Evolutionary conservation across 2,888 invertebrate species (phyloP).

Genomic region (Drosophila anomalata): DNA sequence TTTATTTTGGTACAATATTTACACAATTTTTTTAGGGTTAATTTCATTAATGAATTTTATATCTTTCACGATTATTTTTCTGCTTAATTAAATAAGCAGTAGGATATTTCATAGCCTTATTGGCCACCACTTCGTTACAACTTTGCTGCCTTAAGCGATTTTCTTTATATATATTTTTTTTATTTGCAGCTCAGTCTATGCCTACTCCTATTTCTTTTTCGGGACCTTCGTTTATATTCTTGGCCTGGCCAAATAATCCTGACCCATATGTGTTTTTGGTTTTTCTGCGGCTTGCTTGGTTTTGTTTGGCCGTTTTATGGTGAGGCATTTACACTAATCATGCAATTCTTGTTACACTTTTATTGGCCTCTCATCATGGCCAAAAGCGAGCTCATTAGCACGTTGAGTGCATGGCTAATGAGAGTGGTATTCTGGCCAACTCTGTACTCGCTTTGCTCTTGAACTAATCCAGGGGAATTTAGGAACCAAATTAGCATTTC

Average conservation of each 20-base stretch:
- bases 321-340: constrained; percentile 70
- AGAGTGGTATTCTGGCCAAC: constrained; percentile 49
- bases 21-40: neutral
- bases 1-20: too few relatives aligned
- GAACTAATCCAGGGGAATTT: constrained; percentile 48
- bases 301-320: constrained; percentile 53
- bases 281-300: constrained; percentile 6
- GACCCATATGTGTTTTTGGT: constrained; percentile 22
- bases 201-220: constrained; percentile 28
- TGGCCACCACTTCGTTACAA: constrained; percentile 8
- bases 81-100: neutral
- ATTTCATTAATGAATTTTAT: neutral
- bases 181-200: constrained; percentile 44
- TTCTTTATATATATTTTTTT: constrained; percentile 23
- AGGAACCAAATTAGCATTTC: constrained; percentile 62
- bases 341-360: constrained; percentile 60
- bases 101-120: neutral
- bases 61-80: neutral
- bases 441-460: constrained; percentile 16
- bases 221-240: constrained; percentile 30
- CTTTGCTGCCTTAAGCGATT: constrained; percentile 62
- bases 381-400: constrained; percentile 61
- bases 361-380: constrained; percentile 50
- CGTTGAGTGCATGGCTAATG: constrained; percentile 69
- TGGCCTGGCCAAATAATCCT: constrained; percentile 22